These are phyloP conservation scores for Tadarida brasiliensis DNA, from an alignment of 2,797 vertebrate genomes.

Conservation along the genomic window DNA sequence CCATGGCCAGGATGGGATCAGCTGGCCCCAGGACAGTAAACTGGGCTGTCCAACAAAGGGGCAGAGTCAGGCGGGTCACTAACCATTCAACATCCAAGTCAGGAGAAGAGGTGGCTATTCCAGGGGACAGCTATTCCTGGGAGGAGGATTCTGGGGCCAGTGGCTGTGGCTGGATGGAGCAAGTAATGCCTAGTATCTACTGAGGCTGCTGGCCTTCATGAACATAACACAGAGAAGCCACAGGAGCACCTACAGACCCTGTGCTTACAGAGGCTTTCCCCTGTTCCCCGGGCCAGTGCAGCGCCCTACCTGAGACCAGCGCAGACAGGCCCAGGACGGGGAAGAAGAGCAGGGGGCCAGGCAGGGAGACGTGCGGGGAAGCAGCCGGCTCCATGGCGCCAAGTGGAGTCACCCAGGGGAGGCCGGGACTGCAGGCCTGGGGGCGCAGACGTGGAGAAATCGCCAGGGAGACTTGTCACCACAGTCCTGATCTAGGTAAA, in stretches of 20 bases:
- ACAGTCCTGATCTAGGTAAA: not conserved
- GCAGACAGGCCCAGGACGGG: not conserved
- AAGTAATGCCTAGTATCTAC: no score
- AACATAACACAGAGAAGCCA: not conserved
- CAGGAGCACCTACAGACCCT: not conserved
- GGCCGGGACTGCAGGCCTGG: not conserved
- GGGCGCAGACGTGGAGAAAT: not conserved
- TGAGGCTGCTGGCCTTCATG: not conserved
- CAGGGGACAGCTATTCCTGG: not conserved
- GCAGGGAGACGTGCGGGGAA: not conserved
- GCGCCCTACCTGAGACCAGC: slow-evolving; percentile 63
- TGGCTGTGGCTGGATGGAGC: not conserved
- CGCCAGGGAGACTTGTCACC: not conserved
- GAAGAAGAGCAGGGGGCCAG: not conserved
- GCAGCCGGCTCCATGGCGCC: slow-evolving; percentile 31
- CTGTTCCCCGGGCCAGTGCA: not conserved
- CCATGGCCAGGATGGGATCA: slow-evolving; percentile 65
- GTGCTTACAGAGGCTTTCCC: not conserved
- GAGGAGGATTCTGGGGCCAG: not conserved
- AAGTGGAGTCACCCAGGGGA: not conserved
- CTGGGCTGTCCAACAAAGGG: slow-evolving; percentile 63
- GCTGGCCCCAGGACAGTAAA: slow-evolving; percentile 73
- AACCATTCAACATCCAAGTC: not conserved
- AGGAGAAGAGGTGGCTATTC: not conserved
- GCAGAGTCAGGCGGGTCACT: not conserved